Percentiles rank a stretch among this genome's conserved stretches.
Evolutionary conservation across 2,888 invertebrate species (phyloP).

Genomic region (Himalopsyche tibetana): DNA sequence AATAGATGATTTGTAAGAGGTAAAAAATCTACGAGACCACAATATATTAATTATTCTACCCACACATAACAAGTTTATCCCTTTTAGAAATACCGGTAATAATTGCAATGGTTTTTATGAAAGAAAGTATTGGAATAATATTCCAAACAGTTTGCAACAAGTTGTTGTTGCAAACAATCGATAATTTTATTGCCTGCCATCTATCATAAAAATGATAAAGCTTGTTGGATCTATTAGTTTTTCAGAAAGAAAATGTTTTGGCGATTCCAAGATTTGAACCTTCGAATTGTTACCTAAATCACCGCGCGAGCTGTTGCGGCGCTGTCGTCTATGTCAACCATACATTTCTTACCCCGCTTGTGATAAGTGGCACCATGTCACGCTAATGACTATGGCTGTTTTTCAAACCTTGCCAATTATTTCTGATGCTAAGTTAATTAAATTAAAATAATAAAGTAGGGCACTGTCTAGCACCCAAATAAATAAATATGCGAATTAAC

Average conservation of each 20-base stretch:
- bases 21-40: no score
- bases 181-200: neutral
- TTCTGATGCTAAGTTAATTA: neutral
- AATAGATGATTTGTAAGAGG: no score
- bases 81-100: no score
- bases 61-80: no score
- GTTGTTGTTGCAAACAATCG: no score
- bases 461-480: neutral
- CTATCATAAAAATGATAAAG: neutral
- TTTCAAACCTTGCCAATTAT: constrained; percentile 19
- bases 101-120: no score
- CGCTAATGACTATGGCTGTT: constrained; percentile 7
- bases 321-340: constrained; percentile 14
- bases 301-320: neutral
- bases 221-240: neutral
- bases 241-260: neutral
- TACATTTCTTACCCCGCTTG: neutral
- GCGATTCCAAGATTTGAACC: neutral
- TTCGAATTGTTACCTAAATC: neutral
- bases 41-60: no score
- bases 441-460: constrained; percentile 3
- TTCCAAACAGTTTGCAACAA: no score
- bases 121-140: no score
- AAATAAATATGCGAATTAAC: neutral
- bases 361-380: constrained; percentile 27